Evolutionary conservation across 2,888 invertebrate genomes (phyloP), one percentile per base, ranked within the genome.

Genomic region (Ornithoptera alexandrae): DNA sequence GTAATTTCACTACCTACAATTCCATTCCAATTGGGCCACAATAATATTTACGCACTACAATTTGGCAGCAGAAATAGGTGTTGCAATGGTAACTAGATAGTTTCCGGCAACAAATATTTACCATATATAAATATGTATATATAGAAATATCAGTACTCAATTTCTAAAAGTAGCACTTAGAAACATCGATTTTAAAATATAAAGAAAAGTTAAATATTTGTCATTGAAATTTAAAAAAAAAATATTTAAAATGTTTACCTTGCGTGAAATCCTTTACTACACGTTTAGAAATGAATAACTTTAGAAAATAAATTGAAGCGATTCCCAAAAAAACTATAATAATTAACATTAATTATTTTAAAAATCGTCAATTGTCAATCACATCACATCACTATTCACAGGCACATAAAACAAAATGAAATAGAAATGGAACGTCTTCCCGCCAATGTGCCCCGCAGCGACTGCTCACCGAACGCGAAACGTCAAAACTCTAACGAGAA

Each of bases 381-480:
- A 90, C 90, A 87, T 84, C 89, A 89, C 89, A 81, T 80, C 86
- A 88, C 86, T 64, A 60, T 63, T 81, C 83, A 84, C 83, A 78
- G 78, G 79, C 82, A 80, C 76, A 77, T 74, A 75, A 79, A 79
- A 78, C 72, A 75, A 75, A 69, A 72, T 46, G 73, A 74, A 77
- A 74, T 30, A 30, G 3, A 30, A 30, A 4, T 53, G 64, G 72
- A 72, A 80, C 78, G 81, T 79, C 79, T 85, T 89, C 88, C 88
- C 89, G 89, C 88, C 86, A 83, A 84, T 72, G 62, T 57, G 57
- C 61, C 62, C 20, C 62, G n/a, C 62, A 58, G 22, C 61, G 67
- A 71, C 67, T 67, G 67, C 22, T 50, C 30, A 50, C 24, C 18
- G 71, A 74, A 60, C 72, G 71, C 68, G 68, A 72, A 73, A 74